Percentiles rank a stretch among this genome's conserved stretches.
Conservation (phyloP, 1,140 invertebrate genomes). For the Drosophila saltans region DNA sequence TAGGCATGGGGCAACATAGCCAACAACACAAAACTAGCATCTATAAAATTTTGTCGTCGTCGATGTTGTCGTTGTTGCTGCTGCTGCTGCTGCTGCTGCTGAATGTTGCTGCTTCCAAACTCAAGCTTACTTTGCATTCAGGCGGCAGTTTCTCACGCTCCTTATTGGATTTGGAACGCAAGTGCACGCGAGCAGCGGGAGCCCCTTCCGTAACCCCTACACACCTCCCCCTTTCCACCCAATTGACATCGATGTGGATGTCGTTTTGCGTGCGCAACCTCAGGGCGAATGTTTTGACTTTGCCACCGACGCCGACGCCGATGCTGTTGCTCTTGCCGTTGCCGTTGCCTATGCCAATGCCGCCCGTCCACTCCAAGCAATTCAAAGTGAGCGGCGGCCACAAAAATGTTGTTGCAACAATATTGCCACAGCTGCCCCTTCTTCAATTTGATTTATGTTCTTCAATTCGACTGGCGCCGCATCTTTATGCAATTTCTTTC, state of each 20-base stretch:
- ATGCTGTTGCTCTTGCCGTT: conserved; percentile 33
- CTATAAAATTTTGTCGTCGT: conserved; percentile 70
- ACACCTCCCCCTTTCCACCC: background rate
- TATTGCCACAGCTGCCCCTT: conserved; percentile 47
- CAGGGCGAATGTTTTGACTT: conserved; percentile 73
- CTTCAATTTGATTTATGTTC: conserved; percentile 63
- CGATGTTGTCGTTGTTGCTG: background rate
- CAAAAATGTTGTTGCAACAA: conserved; percentile 63
- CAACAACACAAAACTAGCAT: conserved; percentile 48
- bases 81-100: too few species aligned
- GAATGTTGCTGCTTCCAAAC: conserved; percentile 43
- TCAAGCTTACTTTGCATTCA: conserved; percentile 69
- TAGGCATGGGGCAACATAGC: background rate
- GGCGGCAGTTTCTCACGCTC: conserved; percentile 75
- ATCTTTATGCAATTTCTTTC: conserved; percentile 35
- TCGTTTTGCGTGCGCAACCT: conserved; percentile 69
- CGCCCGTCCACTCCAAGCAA: conserved; percentile 31
- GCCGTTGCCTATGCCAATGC: conserved; percentile 15
- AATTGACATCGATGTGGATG: conserved; percentile 5
- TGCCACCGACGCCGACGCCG: conserved; percentile 71
- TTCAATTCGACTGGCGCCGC: conserved; percentile 55
- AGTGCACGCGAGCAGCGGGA: conserved; percentile 63
- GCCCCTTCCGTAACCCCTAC: background rate
- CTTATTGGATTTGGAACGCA: conserved; percentile 78
- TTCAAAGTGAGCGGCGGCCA: conserved; percentile 57